Conservation (phyloP, 2,888 invertebrate species). For the Magallana nippona region DNA sequence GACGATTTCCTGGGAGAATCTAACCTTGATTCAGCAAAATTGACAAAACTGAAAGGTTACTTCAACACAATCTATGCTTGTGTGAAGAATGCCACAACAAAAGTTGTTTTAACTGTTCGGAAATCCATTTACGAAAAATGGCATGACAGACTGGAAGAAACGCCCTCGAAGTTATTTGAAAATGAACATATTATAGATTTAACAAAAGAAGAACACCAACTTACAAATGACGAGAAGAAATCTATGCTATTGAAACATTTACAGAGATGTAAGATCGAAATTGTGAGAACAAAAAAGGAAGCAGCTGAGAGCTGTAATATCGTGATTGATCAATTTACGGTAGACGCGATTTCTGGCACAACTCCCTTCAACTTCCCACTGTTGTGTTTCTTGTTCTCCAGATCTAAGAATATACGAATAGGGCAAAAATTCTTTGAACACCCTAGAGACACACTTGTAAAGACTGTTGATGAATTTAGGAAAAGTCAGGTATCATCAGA, state of each 20-base stretch:
- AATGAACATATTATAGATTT: not conserved
- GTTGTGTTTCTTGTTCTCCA: not conserved
- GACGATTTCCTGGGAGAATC: constrained; percentile 3
- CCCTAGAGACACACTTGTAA: not conserved
- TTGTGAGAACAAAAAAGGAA: not conserved
- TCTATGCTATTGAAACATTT: not conserved
- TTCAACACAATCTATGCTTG: constrained; percentile 6
- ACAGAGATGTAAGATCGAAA: not conserved
- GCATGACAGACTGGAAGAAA: not conserved
- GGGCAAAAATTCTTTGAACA: constrained; percentile 3
- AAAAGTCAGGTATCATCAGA: not conserved
- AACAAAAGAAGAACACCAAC: not conserved
- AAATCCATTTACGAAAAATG: constrained; percentile 19
- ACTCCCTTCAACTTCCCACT: not conserved
- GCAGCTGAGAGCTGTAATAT: not conserved
- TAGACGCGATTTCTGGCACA: not conserved
- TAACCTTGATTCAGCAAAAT: not conserved
- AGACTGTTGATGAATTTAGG: not conserved
- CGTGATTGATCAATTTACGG: constrained; percentile 12
- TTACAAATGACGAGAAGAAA: not conserved
- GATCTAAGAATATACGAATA: not conserved
- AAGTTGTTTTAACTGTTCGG: not conserved
- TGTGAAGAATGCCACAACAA: not conserved
- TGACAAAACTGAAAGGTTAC: not conserved
- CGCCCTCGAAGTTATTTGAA: not conserved